A percentile compares a stretch with the other conserved stretches of the same genome.
phyloP scores from a whole-genome alignment of 2,797 vertebrate genomes.

The Megaceryle alcyon region DNA sequence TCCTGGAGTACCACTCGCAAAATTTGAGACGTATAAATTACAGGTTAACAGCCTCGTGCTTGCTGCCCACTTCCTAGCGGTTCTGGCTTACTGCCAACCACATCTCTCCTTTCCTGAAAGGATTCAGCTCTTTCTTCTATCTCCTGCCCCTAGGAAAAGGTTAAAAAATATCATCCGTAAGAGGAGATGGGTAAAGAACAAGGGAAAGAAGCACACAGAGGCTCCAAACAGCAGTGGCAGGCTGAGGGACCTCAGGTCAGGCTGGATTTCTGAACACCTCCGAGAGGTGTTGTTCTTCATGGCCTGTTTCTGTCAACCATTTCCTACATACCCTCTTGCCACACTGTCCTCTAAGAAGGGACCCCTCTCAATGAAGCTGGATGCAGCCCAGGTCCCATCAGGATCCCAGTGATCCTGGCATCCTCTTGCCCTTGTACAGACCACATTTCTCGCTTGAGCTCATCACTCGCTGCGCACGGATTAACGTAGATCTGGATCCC shows the following conservation, averaged over 20 bases:
- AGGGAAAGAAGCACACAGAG: neutral
- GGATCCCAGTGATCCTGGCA: neutral
- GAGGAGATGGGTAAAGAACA: neutral
- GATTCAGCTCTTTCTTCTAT: neutral
- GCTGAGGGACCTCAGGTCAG: neutral
- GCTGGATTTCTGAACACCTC: neutral
- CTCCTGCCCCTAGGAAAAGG: neutral
- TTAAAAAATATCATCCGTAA: neutral
- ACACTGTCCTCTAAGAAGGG: neutral
- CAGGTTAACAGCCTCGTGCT: conserved; percentile 19
- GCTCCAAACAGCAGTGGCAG: neutral
- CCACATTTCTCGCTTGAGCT: neutral
- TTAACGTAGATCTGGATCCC: neutral
- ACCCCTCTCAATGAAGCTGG: neutral
- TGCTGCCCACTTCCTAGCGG: neutral
- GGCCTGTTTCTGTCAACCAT: neutral
- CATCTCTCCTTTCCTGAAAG: neutral
- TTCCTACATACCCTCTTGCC: neutral
- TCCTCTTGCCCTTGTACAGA: rapidly evolving
- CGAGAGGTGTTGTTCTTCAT: rapidly evolving
- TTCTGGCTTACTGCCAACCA: conserved; percentile 20
- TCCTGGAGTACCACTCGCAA: conserved; percentile 23
- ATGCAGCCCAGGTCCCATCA: neutral
- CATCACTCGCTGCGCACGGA: neutral
- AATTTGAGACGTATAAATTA: conserved; percentile 40